Base-by-base conservation (phyloP, 1,140 invertebrate genomes). In the Pachyrhynchus sulphureomaculatus region DNA sequence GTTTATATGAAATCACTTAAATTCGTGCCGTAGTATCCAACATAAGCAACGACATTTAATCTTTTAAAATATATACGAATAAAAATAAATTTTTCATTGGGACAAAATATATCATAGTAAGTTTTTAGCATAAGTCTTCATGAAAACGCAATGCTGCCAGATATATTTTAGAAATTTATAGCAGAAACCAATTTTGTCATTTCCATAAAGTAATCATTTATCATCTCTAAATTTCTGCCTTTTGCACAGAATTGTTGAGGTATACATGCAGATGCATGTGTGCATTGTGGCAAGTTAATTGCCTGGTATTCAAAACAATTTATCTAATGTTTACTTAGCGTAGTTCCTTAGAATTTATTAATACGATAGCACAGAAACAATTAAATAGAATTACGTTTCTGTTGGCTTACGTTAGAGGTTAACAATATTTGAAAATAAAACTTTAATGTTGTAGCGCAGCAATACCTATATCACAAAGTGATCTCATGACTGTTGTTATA, bases 181-280 rank as follows among this genome's bases (percentile, higher is more conserved):
- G 39, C 36, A 29, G 36, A 54, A 41, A 36, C 52, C 52, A 54
- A 54, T 54, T 41, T 54, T 54, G 52, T 54, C 52, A 54, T 54
- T 54, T 54, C 52, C 52, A 54, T 54, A 54, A 54, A 54, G 23
- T 15, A 29, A n/a, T 42, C 52, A 15, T 54, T 42, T 54, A 54
- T 54, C 39, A 54, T 54, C 26, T 37, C 12, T 15, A 37, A 41
- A 54, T 54, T 42, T 54, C 26, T 53, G 52, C 39, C 39, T 41
- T 54, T 26, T 54, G 42, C 52, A 54, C 41, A 15, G 24, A 24
- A 15, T 26, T 29, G 52, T 54, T 54, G 26, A 42, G 52, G 52
- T 54, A 54, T 42, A 42, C 41, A 20, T 42, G 37, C 39, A 54
- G 24, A 32, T 42, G 52, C 39, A 54, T 42, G 20, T 42, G 26